Evolutionary conservation across 2,888 invertebrate species (phyloP).

Genomic region (Sympetrum striolatum): DNA sequence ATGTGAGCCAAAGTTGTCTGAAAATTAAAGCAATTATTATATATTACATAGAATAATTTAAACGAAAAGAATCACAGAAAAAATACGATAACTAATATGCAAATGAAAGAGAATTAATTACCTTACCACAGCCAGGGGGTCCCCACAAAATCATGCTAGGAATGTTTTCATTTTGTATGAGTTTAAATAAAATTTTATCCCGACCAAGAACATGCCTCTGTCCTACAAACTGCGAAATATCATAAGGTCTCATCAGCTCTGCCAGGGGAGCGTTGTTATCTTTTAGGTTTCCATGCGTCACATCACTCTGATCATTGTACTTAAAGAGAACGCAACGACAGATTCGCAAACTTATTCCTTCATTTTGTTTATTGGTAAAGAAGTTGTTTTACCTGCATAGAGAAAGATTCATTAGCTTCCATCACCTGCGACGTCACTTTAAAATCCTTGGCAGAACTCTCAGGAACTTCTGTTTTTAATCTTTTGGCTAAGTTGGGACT

Average conservation of each 20-base stretch:
- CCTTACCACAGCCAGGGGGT: constrained; percentile 87
- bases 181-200: constrained; percentile 68
- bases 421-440: not conserved
- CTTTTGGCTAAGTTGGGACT: not conserved
- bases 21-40: constrained; percentile 50
- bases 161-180: constrained; percentile 72
- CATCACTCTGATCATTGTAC: not conserved
- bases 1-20: constrained; percentile 80
- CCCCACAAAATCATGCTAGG: constrained; percentile 88
- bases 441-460: not conserved
- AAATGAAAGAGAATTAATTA: constrained; percentile 54
- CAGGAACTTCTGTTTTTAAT: not conserved
- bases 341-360: too few relatives aligned
- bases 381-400: too few relatives aligned
- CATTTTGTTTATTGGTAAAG: not conserved
- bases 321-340: not conserved
- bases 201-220: constrained; percentile 74
- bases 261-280: constrained; percentile 67
- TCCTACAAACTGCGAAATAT: constrained; percentile 72
- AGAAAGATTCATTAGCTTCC: not conserved
- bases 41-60: not conserved
- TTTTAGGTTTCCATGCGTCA: constrained; percentile 14
- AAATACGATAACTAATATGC: not conserved
- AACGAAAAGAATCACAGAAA: not conserved
- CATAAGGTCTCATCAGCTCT: constrained; percentile 74